These are phyloP conservation scores for Axis porcinus DNA, from an alignment of 2,113 vertebrate species.

Conservation along the genomic window DNA sequence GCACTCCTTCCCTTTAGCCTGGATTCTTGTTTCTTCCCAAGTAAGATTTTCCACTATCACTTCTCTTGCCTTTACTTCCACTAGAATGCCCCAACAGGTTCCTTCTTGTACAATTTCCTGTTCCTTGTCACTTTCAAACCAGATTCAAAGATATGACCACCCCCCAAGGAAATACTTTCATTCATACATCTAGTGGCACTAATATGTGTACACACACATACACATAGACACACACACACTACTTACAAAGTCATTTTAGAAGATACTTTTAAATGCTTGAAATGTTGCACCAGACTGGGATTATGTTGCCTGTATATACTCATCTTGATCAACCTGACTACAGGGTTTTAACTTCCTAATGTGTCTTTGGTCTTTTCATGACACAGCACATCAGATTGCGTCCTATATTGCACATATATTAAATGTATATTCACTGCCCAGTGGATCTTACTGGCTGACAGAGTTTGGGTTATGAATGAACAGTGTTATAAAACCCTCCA, in stretches of 20 bases:
- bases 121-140: background rate
- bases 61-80: background rate
- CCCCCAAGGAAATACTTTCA: background rate
- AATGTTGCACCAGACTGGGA: background rate
- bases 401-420: background rate
- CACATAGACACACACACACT: background rate
- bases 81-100: background rate
- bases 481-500: background rate
- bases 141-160: background rate
- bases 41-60: background rate
- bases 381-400: background rate
- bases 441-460: background rate
- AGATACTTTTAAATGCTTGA: background rate
- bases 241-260: background rate
- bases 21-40: background rate
- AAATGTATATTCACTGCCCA: background rate
- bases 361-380: background rate
- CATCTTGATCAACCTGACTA: background rate
- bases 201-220: background rate
- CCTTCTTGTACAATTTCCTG: background rate
- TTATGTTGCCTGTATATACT: background rate
- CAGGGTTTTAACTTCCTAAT: background rate
- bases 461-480: background rate
- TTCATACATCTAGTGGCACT: background rate
- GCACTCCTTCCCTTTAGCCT: background rate